Base-by-base conservation (phyloP, 2,113 vertebrate species). In the Glaucidium brasilianum region DNA sequence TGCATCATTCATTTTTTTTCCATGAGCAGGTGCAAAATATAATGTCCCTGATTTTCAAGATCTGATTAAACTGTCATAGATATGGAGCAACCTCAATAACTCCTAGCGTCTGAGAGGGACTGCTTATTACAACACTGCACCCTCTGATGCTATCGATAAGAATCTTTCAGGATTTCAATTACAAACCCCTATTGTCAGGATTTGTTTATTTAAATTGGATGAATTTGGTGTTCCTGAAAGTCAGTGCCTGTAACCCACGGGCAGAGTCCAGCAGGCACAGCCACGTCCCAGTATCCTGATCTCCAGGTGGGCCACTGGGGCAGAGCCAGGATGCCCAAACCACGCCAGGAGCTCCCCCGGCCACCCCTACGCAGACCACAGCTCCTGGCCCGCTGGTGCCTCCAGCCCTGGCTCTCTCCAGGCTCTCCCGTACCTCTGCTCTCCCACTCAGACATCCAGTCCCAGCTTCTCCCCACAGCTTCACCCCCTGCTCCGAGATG, bases 31-130 rank as follows among this genome's bases (percentile, higher is more conserved):
- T 97, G 96, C 94, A 93, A 94, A 83, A 58, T 77, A 92, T 66
- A 95, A 96, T 94, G 92, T 60, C 90, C 95, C 96, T 94, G 97
- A 96, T 97, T 97, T 96, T 93, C 97, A 32, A 86, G 96, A 94
- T 96, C 96, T 97, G 97, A 98, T 98, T 96, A 96, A 97, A 97
- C 96, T 97, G 95, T 98, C 98, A 97, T 59, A 90, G 96, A 77
- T 66, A 15, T 6, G 16, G 87, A 94, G 76, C 96, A 64, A 45
- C 88, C 68, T 75, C 97, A 88, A 92, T 97, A 97, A 97, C 93
- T 97, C 96, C 96, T 94, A 50, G 23, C 68, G 27, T 60, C 41
- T 1, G 91, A 16, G 72, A 94, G 88, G 84, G 80, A 79, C 34
- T 19, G 52, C 85, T 94, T 84, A 95, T 95, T 90, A 85, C n/a